Conservation (phyloP, 2,888 invertebrate genomes). For the Microdon myrmicae region DNA sequence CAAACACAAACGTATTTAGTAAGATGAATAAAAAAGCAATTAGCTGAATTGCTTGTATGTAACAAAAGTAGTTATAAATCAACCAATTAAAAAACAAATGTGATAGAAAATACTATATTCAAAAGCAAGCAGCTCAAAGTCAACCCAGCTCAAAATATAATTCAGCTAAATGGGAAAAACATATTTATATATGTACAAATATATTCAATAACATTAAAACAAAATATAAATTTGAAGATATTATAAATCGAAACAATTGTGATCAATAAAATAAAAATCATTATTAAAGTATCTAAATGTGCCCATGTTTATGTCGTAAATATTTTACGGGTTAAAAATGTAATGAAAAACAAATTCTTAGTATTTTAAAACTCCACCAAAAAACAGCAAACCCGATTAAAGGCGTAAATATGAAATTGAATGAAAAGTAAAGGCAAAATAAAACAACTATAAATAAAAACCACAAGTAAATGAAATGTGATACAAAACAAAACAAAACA, state of each 20-base stretch:
- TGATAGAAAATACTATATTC: conserved; percentile 39
- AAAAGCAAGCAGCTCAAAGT: conserved; percentile 43
- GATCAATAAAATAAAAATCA: conserved; percentile 42
- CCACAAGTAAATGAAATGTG: conserved; percentile 48
- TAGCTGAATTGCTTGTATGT: conserved; percentile 5
- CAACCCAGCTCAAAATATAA: conserved; percentile 45
- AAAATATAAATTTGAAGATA: conserved; percentile 10
- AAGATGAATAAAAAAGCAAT: conserved; percentile 15
- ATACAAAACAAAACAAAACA: conserved; percentile 36
- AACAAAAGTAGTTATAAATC: conserved; percentile 4
- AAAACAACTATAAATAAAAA: conserved; percentile 20
- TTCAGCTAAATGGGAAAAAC: conserved; percentile 14
- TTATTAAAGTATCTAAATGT: conserved; percentile 36
- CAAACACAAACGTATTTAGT: conserved; percentile 19
- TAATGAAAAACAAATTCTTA: conserved; percentile 7
- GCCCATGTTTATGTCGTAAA: no score
- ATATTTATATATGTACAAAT: conserved; percentile 9
- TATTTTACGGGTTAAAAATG: conserved; percentile 13
- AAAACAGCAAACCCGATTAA: conserved; percentile 6
- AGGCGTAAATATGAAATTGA: conserved; percentile 3
- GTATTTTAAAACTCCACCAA: conserved; percentile 25
- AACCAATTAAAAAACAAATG: conserved; percentile 26
- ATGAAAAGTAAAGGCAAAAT: conserved; percentile 8
- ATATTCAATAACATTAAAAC: conserved; percentile 2
- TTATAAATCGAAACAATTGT: conserved; percentile 50